These are phyloP conservation scores for Solea solea DNA, from an alignment of 2,113 vertebrate species.

Conservation along the genomic window DNA sequence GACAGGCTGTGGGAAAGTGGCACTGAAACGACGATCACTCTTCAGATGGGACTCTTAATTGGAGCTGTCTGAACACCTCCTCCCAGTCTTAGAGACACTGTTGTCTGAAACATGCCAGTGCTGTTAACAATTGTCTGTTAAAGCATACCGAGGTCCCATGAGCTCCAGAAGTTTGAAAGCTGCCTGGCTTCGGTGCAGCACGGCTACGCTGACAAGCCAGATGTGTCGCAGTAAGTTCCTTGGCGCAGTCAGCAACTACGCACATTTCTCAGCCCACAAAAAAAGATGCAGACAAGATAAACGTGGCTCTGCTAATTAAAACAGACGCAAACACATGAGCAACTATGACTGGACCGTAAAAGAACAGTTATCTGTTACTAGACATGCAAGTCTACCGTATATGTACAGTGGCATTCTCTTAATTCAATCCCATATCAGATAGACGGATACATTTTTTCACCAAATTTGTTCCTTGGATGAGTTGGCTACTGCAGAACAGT, in stretches of 20 bases:
- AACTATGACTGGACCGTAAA: background rate
- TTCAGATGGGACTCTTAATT: constrained; percentile 79
- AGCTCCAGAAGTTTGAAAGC: constrained; percentile 19
- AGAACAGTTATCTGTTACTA: background rate
- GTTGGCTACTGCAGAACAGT: too few relatives aligned
- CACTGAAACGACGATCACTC: constrained; percentile 75
- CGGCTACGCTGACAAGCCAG: constrained; percentile 26
- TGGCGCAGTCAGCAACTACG: constrained; percentile 8
- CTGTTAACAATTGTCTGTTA: constrained; percentile 45
- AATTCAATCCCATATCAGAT: too few relatives aligned
- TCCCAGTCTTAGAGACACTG: constrained; percentile 67
- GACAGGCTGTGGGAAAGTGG: constrained; percentile 84
- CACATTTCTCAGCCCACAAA: constrained; percentile 13
- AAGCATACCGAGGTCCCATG: constrained; percentile 16
- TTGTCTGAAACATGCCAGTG: constrained; percentile 39
- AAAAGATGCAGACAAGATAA: constrained; percentile 46
- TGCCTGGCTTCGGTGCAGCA: background rate
- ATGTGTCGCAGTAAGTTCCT: constrained; percentile 23
- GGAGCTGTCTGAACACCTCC: constrained; percentile 74
- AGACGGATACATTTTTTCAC: too few relatives aligned
- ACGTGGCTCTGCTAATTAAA: constrained; percentile 14
- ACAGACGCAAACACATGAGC: constrained; percentile 2
- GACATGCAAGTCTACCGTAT: too few relatives aligned
- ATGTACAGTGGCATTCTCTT: too few relatives aligned
- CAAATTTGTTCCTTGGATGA: too few relatives aligned